These are phyloP conservation scores for Nezara viridula DNA, from an alignment of 2,888 invertebrate species.

Conservation along the genomic window DNA sequence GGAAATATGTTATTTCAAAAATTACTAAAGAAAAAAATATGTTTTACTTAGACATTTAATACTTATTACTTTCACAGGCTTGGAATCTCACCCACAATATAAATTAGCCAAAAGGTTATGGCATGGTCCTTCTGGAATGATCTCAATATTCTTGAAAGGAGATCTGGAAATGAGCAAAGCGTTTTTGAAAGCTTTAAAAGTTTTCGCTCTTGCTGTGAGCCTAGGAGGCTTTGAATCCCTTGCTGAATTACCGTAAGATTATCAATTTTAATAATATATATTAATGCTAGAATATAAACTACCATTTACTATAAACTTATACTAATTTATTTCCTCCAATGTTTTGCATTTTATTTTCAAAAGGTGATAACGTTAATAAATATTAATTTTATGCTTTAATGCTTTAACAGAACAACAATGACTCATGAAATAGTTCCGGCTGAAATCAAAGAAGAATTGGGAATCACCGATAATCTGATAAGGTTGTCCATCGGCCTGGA, in stretches of 20 bases:
- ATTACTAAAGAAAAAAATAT: background rate
- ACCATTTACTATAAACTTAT: too few species aligned
- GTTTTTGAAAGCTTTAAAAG: slow-evolving; percentile 82
- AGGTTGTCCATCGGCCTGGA: slow-evolving; percentile 93
- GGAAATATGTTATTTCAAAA: background rate
- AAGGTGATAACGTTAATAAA: too few species aligned
- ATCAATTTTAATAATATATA: too few species aligned
- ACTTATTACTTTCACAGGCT: background rate
- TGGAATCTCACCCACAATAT: slow-evolving; percentile 82
- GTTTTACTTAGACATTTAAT: background rate
- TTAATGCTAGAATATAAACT: too few species aligned
- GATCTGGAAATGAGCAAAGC: slow-evolving; percentile 79
- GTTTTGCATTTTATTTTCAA: too few species aligned
- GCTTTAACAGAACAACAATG: slow-evolving; percentile 89
- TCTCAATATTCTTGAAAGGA: slow-evolving; percentile 91
- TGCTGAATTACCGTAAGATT: slow-evolving; percentile 89
- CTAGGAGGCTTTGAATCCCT: slow-evolving; percentile 96
- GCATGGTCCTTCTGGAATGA: slow-evolving; percentile 91
- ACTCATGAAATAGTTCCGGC: slow-evolving; percentile 93
- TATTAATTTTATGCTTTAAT: slow-evolving; percentile 66
- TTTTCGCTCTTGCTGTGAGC: slow-evolving; percentile 92
- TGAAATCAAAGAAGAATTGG: slow-evolving; percentile 78
- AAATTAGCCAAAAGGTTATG: slow-evolving; percentile 84
- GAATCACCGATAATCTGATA: slow-evolving; percentile 87
- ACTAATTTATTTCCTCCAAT: too few species aligned